Conservation (phyloP, 2,113 vertebrate species). For the Hypanus sabinus region DNA sequence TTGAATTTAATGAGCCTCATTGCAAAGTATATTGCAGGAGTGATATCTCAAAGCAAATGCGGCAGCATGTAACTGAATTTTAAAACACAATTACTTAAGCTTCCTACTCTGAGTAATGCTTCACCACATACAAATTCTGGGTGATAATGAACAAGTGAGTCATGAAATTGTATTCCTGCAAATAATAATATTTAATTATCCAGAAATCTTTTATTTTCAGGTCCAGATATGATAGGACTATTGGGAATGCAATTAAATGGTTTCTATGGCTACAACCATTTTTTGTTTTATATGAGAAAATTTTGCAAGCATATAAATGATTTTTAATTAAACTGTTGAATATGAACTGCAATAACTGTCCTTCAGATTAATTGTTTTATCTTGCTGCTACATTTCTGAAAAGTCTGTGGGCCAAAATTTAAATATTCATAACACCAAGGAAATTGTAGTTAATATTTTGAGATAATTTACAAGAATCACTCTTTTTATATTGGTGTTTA, state of each 20-base stretch:
- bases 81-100: conserved; percentile 12
- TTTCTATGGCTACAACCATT: not conserved
- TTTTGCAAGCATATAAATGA: not conserved
- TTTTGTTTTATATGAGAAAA: not conserved
- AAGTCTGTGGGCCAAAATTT: not conserved
- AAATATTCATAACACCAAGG: not conserved
- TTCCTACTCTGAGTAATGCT: not conserved
- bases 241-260: not conserved
- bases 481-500: not conserved
- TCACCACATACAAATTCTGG: not conserved
- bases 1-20: not conserved
- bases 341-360: not conserved
- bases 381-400: not conserved
- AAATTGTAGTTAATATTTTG: not conserved
- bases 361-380: not conserved
- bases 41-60: not conserved
- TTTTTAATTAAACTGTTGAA: not conserved
- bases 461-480: not conserved
- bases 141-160: not conserved
- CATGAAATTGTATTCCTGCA: not conserved
- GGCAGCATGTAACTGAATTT: not conserved
- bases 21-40: not conserved
- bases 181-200: not conserved
- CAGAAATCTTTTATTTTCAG: not conserved
- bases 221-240: not conserved